Conservation (phyloP, 2,113 vertebrate species). For the Planiliza haematocheilus region DNA sequence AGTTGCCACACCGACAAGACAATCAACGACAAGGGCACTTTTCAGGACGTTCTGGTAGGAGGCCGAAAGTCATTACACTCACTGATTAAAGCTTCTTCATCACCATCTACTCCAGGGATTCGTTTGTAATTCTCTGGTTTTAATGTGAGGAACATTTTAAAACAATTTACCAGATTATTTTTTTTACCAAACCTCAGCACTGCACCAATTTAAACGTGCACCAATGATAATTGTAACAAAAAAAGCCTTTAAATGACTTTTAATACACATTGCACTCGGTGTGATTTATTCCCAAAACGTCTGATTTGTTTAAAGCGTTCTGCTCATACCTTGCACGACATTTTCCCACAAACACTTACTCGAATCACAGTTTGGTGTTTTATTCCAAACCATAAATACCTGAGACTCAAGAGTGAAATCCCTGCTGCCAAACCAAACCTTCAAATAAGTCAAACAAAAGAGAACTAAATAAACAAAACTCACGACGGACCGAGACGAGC, state of each 20-base stretch:
- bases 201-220: no score
- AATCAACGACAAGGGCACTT: constrained; percentile 90
- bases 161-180: no score
- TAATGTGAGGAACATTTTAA: no score
- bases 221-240: no score
- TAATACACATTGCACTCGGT: no score
- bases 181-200: no score
- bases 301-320: no score
- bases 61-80: not conserved
- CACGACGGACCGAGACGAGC: not conserved
- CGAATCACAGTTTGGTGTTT: not conserved
- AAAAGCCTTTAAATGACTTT: no score
- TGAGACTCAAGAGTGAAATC: constrained; percentile 3
- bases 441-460: not conserved
- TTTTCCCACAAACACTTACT: not conserved
- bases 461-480: not conserved
- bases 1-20: constrained; percentile 87
- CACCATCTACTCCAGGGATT: no score
- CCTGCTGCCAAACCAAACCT: constrained; percentile 3
- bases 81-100: not conserved
- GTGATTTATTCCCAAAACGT: no score
- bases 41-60: constrained; percentile 92
- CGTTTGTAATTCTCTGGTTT: no score
- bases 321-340: not conserved
- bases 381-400: not conserved